Percentiles rank a stretch among this genome's conserved stretches.
phyloP scores from a whole-genome alignment of 1,140 invertebrate species.

The Lycorma delicatula region DNA sequence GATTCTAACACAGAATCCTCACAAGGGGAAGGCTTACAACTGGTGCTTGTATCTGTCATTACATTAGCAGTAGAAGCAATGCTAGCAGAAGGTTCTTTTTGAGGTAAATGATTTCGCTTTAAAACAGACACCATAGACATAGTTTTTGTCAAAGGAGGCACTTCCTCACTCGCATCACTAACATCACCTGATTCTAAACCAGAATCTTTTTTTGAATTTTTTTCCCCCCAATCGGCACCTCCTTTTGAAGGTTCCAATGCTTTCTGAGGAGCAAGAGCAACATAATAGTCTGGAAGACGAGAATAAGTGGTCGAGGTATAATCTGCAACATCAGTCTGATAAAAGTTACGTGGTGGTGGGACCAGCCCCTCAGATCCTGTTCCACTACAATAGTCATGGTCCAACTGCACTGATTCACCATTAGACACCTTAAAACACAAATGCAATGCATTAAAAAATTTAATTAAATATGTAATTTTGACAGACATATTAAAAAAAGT shows the following conservation, averaged over 20 bases:
- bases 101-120: conserved; percentile 25
- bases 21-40: too few species aligned
- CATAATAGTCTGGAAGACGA: conserved; percentile 19
- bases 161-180: conserved; percentile 35
- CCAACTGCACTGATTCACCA: conserved; percentile 37
- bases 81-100: not conserved
- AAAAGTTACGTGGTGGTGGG: conserved; percentile 11
- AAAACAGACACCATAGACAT: conserved; percentile 38
- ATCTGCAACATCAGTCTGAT: conserved; percentile 22
- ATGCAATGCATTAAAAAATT: too few species aligned
- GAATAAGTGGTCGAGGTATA: conserved; percentile 16
- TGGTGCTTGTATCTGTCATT: not conserved
- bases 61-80: not conserved
- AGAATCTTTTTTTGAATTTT: conserved; percentile 38
- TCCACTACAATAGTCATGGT: conserved; percentile 45
- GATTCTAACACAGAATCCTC: too few species aligned
- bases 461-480: too few species aligned
- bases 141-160: conserved; percentile 17
- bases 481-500: too few species aligned
- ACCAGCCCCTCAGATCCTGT: not conserved
- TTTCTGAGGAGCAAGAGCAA: conserved; percentile 16
- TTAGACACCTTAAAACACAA: not conserved
- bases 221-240: conserved; percentile 22
- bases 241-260: not conserved
- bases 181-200: conserved; percentile 39